Evolutionary conservation across 2,888 invertebrate species (phyloP).

Genomic region (Auanema freiburgensis): DNA sequence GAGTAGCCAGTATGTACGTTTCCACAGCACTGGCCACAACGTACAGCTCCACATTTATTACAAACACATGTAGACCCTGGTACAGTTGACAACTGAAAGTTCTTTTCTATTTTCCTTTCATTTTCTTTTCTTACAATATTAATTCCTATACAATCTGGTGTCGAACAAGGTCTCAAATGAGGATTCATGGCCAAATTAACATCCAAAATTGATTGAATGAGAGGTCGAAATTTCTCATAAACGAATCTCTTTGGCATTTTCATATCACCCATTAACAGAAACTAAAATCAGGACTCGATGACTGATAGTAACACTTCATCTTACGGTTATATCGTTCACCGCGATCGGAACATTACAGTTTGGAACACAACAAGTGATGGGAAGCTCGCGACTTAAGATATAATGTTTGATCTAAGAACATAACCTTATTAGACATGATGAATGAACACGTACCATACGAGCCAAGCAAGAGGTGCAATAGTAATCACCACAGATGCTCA

Average conservation of each 20-base stretch:
- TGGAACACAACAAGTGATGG: not conserved
- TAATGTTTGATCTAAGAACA: too few relatives aligned
- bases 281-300: not conserved
- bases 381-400: not conserved
- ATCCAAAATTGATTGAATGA: not conserved
- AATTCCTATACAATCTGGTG: constrained; percentile 4
- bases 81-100: too few relatives aligned
- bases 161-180: not conserved
- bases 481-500: too few relatives aligned
- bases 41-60: too few relatives aligned
- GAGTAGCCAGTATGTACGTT: too few relatives aligned
- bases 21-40: too few relatives aligned
- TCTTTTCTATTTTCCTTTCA: too few relatives aligned
- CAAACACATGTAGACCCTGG: too few relatives aligned
- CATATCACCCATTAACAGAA: not conserved
- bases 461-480: too few relatives aligned
- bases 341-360: not conserved
- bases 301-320: not conserved
- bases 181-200: not conserved
- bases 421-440: too few relatives aligned
- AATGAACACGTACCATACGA: too few relatives aligned
- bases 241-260: constrained; percentile 2
- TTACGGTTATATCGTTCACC: constrained; percentile 4
- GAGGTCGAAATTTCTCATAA: not conserved
- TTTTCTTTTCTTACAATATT: not conserved